Evolutionary conservation across 2,888 invertebrate species (phyloP).

Genomic region (Abscondita cerata): DNA sequence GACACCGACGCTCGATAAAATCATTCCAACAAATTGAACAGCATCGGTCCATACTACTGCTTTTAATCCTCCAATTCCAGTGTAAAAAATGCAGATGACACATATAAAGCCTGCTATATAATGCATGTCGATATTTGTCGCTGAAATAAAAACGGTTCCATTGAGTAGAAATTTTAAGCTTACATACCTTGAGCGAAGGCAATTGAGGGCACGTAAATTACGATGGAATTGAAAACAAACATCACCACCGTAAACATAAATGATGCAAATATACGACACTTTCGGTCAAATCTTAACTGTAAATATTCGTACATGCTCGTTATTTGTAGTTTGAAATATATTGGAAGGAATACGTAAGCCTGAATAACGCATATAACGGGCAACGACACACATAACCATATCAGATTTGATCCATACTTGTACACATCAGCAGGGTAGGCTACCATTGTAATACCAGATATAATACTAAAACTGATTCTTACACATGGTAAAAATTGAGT

Average conservation of each 20-base stretch:
- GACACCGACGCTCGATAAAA: slow-evolving; percentile 62
- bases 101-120: slow-evolving; percentile 72
- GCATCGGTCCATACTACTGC: slow-evolving; percentile 71
- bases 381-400: slow-evolving; percentile 58
- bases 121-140: slow-evolving; percentile 72
- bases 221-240: slow-evolving; percentile 65
- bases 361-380: slow-evolving; percentile 49
- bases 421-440: slow-evolving; percentile 80
- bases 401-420: slow-evolving; percentile 72
- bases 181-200: slow-evolving; percentile 67
- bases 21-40: slow-evolving; percentile 64
- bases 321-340: slow-evolving; percentile 67
- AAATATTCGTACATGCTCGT: slow-evolving; percentile 70
- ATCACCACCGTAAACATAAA: slow-evolving; percentile 64
- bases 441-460: slow-evolving; percentile 76
- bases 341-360: slow-evolving; percentile 40
- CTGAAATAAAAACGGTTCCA: slow-evolving; percentile 61
- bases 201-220: slow-evolving; percentile 69
- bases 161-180: too few species aligned
- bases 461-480: slow-evolving; percentile 36
- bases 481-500: too few species aligned
- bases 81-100: slow-evolving; percentile 75
- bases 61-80: slow-evolving; percentile 71
- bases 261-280: slow-evolving; percentile 64
- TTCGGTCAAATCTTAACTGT: slow-evolving; percentile 65